Conservation (phyloP, 2,113 vertebrate species). For the Cebus imitator region DNA sequence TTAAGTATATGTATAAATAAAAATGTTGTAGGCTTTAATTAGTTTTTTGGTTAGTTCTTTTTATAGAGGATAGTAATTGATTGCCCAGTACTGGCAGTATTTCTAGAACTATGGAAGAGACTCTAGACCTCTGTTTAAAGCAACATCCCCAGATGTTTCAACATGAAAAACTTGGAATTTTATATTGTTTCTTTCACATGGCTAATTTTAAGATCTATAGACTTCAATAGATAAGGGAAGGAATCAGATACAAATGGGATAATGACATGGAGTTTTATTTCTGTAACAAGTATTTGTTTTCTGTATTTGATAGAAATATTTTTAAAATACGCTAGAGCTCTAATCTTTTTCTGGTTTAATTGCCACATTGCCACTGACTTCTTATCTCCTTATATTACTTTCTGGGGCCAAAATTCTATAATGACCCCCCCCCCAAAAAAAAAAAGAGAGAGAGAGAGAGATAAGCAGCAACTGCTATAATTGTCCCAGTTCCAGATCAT, state of each 20-base stretch:
- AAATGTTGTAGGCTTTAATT: neutral
- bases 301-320: neutral
- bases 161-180: neutral
- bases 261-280: neutral
- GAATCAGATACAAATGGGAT: neutral
- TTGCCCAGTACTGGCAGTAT: too few relatives aligned
- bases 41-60: neutral
- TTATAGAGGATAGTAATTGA: neutral
- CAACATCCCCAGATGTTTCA: neutral
- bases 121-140: neutral
- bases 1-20: neutral
- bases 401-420: neutral
- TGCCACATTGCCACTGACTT: neutral
- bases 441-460: neutral
- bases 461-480: neutral
- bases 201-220: neutral
- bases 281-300: neutral
- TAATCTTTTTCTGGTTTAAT: neutral
- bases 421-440: neutral
- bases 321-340: neutral
- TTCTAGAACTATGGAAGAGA: neutral
- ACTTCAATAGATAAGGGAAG: neutral
- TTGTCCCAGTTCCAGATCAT: neutral
- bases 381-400: neutral
- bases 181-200: neutral